A percentile compares a stretch with the other conserved stretches of the same genome.
Conservation (phyloP, 2,113 vertebrate species). For the Vombatus ursinus region DNA sequence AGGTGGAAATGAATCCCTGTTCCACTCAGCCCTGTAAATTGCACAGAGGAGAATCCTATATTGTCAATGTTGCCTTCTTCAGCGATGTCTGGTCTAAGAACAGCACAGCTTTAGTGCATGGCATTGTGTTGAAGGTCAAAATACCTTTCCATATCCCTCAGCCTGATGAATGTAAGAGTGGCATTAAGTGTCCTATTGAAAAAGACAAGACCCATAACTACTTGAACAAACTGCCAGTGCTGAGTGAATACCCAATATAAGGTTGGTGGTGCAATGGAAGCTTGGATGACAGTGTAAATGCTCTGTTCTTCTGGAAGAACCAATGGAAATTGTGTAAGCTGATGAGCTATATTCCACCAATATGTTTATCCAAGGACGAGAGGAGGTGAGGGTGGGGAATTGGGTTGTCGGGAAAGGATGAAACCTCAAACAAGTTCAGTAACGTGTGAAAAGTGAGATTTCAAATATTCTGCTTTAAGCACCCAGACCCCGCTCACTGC, state of each 20-base stretch:
- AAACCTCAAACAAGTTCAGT: neutral
- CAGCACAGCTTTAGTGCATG: constrained; percentile 89
- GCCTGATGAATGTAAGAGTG: constrained; percentile 93
- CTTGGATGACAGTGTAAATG: constrained; percentile 85
- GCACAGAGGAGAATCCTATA: constrained; percentile 88
- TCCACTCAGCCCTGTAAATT: constrained; percentile 91
- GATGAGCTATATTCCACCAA: constrained; percentile 53
- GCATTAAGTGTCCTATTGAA: constrained; percentile 92
- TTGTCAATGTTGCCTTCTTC: constrained; percentile 92
- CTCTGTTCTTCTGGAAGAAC: constrained; percentile 94
- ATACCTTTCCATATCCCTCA: constrained; percentile 91
- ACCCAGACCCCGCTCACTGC: neutral
- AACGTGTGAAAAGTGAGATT: neutral
- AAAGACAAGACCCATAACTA: constrained; percentile 87
- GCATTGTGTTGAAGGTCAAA: constrained; percentile 85
- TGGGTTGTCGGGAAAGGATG: neutral
- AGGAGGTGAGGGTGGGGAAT: neutral
- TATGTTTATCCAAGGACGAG: neutral
- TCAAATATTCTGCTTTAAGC: neutral
- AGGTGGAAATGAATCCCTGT: constrained; percentile 91
- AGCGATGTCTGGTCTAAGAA: constrained; percentile 88
- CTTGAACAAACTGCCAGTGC: constrained; percentile 90
- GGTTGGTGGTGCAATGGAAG: constrained; percentile 93
- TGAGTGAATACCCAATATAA: constrained; percentile 86
- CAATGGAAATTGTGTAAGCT: constrained; percentile 87